Percentiles rank a stretch among this genome's conserved stretches.
Conservation (phyloP, 1,140 invertebrate species). For the Megalopta genalis region DNA sequence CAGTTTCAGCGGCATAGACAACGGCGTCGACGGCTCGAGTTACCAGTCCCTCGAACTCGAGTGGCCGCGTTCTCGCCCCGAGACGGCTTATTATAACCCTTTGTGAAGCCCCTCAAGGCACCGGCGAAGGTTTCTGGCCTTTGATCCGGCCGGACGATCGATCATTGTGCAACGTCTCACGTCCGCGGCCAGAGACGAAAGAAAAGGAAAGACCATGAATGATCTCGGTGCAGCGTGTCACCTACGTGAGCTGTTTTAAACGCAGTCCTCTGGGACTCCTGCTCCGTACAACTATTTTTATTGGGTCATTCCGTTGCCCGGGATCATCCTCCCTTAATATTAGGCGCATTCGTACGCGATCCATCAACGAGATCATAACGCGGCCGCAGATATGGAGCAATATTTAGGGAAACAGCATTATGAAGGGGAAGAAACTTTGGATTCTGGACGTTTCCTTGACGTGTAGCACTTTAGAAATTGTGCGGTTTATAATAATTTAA, state of each 20-base stretch:
- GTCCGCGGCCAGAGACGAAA: background rate
- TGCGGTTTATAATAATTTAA: too few relatives aligned
- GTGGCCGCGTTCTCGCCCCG: constrained; percentile 44
- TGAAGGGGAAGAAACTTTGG: too few relatives aligned
- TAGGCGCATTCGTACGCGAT: too few relatives aligned
- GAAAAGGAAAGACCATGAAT: constrained; percentile 4
- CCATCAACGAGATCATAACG: too few relatives aligned
- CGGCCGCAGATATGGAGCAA: too few relatives aligned
- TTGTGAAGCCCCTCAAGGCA: constrained; percentile 45
- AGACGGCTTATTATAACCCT: constrained; percentile 67
- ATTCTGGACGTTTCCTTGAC: too few relatives aligned
- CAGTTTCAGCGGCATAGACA: constrained; percentile 33
- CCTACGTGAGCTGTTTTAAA: constrained; percentile 56
- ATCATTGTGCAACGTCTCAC: constrained; percentile 14
- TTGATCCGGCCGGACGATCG: constrained; percentile 36
- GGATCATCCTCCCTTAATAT: background rate
- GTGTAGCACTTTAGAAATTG: too few relatives aligned
- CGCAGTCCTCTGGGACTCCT: constrained; percentile 43
- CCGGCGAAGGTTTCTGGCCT: constrained; percentile 26
- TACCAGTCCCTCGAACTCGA: constrained; percentile 12
- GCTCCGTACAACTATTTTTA: constrained; percentile 29
- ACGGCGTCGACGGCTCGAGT: constrained; percentile 1
- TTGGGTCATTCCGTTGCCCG: constrained; percentile 5
- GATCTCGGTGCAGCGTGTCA: constrained; percentile 12
- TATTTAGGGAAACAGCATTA: too few relatives aligned